These are phyloP conservation scores for Marasmarcha lunaedactyla DNA, from an alignment of 2,888 invertebrate genomes.

Conservation along the genomic window DNA sequence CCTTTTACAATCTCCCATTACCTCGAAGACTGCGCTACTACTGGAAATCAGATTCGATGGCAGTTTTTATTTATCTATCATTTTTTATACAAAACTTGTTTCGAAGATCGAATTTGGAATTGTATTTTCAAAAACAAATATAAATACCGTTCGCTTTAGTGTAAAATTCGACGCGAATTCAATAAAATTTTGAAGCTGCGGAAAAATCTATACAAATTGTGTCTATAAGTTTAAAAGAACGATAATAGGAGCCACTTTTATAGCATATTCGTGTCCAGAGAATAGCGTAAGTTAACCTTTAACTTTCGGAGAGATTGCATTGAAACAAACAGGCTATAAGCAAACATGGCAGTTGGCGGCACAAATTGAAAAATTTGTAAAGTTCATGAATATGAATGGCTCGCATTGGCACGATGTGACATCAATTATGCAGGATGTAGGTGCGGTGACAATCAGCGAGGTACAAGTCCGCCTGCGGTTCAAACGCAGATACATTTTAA, in stretches of 20 bases:
- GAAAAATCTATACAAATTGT: constrained; percentile 12
- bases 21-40: constrained; percentile 54
- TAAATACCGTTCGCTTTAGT: too few species aligned
- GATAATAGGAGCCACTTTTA: constrained; percentile 40
- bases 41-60: constrained; percentile 67
- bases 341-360: constrained; percentile 53
- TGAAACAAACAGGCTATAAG: constrained; percentile 46
- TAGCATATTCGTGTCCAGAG: constrained; percentile 26
- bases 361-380: constrained; percentile 62
- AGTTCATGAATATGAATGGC: constrained; percentile 68
- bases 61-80: constrained; percentile 46
- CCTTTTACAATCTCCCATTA: constrained; percentile 70
- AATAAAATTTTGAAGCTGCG: too few species aligned
- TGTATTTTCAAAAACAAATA: too few species aligned
- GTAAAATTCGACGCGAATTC: too few species aligned
- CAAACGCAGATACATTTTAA: too few species aligned
- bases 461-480: too few species aligned
- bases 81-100: constrained; percentile 35
- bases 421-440: constrained; percentile 65
- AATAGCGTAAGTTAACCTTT: constrained; percentile 5
- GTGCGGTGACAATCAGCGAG: not conserved
- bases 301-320: constrained; percentile 39
- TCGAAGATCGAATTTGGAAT: too few species aligned
- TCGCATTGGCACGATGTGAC: constrained; percentile 53
- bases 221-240: constrained; percentile 42